phyloP scores from a whole-genome alignment of 2,888 invertebrate genomes.

The Drosophila cognata region DNA sequence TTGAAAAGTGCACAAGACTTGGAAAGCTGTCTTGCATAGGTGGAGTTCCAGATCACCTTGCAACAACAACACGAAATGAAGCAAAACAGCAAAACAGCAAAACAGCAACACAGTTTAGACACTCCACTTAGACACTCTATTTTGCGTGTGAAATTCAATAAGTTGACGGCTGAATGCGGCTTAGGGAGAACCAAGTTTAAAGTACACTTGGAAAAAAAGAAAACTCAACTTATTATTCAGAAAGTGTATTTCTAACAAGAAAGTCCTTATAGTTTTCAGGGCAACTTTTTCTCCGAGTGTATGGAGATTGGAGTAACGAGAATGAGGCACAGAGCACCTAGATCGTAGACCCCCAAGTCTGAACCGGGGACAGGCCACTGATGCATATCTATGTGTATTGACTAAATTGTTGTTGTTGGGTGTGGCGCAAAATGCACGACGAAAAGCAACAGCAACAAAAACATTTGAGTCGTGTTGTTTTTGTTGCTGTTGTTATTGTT shows the following conservation, averaged over 20 bases:
- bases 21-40: slow-evolving; percentile 30
- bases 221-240: rapidly evolving
- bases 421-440: slow-evolving; percentile 72
- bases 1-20: slow-evolving; percentile 16
- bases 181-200: not conserved
- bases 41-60: slow-evolving; percentile 71
- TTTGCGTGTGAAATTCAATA: slow-evolving; percentile 80
- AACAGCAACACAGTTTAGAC: slow-evolving; percentile 10
- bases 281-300: not conserved
- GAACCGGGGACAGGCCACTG: slow-evolving; percentile 39
- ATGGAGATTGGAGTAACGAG: slow-evolving; percentile 18
- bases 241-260: not conserved
- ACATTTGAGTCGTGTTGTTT: slow-evolving; percentile 30
- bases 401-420: slow-evolving; percentile 69
- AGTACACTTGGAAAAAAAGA: not conserved
- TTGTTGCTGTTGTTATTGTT: slow-evolving; percentile 25
- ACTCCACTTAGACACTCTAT: slow-evolving; percentile 68
- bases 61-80: slow-evolving; percentile 5
- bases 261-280: not conserved
- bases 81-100: not conserved
- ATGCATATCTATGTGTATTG: slow-evolving; percentile 73
- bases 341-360: slow-evolving; percentile 15
- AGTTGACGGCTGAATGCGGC: slow-evolving; percentile 49
- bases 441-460: slow-evolving; percentile 43
- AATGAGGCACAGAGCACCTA: slow-evolving; percentile 4